Evolutionary conservation across 1,140 invertebrate genomes (phyloP), one percentile per base, ranked within the genome.

Genomic region (Macrotrachela quadricornifera): DNA sequence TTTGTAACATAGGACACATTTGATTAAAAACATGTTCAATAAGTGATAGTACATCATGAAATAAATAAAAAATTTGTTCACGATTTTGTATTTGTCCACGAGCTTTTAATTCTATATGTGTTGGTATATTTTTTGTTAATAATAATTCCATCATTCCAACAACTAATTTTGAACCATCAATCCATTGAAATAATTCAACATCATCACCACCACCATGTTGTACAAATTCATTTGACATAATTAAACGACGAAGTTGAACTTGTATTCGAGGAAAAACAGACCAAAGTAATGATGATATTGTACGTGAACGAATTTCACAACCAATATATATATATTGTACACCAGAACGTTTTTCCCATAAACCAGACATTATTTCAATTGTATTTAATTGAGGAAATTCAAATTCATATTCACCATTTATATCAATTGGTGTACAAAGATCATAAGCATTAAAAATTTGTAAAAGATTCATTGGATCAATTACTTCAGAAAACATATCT

Each of bases 371-470:
- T 12, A 77, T 76, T 62, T 82, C 80, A 11, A 78, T 73, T 44
- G 80, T 71, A 65, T 83, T 83, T 58, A 82, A 78, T 60, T 79
- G 78, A 1, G 82, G 82, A 63, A 85, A 82, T 71, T 85, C 82
- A 62, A 80, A 84, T 64, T 82, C 80, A 18, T 80, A 71, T 49
- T 76, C 73, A 4, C 76, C 78, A 46, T 82, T 80, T 36, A 78
- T 75, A 54, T 83, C 80, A 64, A 78, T 81, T 71, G 80, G 67
- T 53, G 80, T 76, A 62, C 82, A 84, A 14, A 85, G 71, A 62
- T 81, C 78, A 47, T 75, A 66, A 1, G 81, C 78, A 61, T 66
- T 63, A 3, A 70, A 57, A 1, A 69, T 60, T 52, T 61, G 60
- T 13, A 68, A 56, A 44, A 68, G 57, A 52, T 64, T 62, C 10